Conservation (phyloP, 1,140 invertebrate species). For the Halyomorpha halys region DNA sequence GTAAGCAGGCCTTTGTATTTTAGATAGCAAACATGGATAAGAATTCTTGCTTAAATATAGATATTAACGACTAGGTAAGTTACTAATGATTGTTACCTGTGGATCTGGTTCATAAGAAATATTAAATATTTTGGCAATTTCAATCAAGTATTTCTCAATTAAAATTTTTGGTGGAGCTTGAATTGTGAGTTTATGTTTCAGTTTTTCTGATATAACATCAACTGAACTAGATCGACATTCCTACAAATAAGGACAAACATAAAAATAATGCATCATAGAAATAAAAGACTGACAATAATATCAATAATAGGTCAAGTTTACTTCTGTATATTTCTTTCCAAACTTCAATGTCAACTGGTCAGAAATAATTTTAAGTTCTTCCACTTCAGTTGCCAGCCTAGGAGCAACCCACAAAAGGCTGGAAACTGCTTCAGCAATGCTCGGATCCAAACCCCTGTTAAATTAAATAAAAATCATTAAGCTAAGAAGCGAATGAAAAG, state of each 20-base stretch:
- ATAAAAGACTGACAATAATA: not conserved
- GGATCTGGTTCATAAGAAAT: constrained; percentile 87
- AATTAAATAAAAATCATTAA: not conserved
- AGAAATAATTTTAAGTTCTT: constrained; percentile 83
- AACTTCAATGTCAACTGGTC: constrained; percentile 88
- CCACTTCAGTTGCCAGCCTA: constrained; percentile 68
- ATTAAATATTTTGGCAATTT: constrained; percentile 93
- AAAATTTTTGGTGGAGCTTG: constrained; percentile 92
- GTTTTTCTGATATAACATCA: constrained; percentile 80
- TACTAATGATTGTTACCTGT: constrained; percentile 41
- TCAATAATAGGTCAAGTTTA: constrained; percentile 16
- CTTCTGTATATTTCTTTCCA: constrained; percentile 81
- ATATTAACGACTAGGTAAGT: too few relatives aligned
- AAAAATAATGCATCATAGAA: not conserved
- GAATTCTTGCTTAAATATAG: too few relatives aligned
- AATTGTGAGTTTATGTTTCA: constrained; percentile 91
- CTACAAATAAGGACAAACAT: constrained; percentile 25
- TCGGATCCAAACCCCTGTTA: constrained; percentile 77
- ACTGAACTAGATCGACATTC: constrained; percentile 66
- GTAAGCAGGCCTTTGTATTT: too few relatives aligned
- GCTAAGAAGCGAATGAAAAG: too few relatives aligned
- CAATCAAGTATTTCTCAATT: constrained; percentile 90
- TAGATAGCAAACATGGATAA: too few relatives aligned
- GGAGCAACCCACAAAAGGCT: constrained; percentile 95
- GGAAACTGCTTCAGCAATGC: constrained; percentile 89